phyloP scores from a whole-genome alignment of 2,797 vertebrate genomes.

The Parauchenoglanis ngamensis region DNA sequence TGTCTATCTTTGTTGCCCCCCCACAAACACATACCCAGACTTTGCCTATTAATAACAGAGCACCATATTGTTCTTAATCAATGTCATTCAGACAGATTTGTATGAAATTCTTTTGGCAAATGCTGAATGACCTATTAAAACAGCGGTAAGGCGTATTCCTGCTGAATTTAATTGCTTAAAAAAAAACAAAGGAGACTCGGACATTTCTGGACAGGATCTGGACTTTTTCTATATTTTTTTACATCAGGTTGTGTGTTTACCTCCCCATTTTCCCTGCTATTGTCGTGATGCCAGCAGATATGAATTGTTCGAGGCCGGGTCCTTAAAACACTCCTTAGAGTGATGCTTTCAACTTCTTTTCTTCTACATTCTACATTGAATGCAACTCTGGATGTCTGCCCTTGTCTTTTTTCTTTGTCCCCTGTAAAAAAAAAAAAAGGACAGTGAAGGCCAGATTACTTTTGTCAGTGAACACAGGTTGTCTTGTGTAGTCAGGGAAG shows the following conservation, averaged over 20 bases:
- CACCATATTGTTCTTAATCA: constrained; percentile 47
- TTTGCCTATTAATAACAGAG: constrained; percentile 46
- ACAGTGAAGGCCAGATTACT: constrained; percentile 44
- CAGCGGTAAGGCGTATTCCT: constrained; percentile 15
- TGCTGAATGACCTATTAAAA: constrained; percentile 43
- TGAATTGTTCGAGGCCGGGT: neutral
- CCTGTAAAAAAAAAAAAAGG: constrained; percentile 23
- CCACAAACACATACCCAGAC: constrained; percentile 28
- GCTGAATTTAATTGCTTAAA: neutral
- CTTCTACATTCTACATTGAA: constrained; percentile 23
- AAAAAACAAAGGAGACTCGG: neutral
- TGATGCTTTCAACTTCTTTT: constrained; percentile 18
- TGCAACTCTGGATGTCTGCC: constrained; percentile 31
- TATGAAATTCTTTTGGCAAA: neutral
- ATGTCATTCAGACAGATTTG: constrained; percentile 20
- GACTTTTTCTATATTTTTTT: neutral
- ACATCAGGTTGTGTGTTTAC: neutral
- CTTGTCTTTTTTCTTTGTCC: constrained; percentile 31
- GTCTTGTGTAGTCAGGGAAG: constrained; percentile 55
- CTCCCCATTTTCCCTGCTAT: neutral
- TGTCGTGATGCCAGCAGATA: constrained; percentile 20
- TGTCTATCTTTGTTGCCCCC: constrained; percentile 35
- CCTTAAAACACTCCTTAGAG: constrained; percentile 16
- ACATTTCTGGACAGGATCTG: neutral
- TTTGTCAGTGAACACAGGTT: constrained; percentile 47